Base-by-base conservation (phyloP, 2,797 vertebrate genomes). In the Clarias pachynema region DNA sequence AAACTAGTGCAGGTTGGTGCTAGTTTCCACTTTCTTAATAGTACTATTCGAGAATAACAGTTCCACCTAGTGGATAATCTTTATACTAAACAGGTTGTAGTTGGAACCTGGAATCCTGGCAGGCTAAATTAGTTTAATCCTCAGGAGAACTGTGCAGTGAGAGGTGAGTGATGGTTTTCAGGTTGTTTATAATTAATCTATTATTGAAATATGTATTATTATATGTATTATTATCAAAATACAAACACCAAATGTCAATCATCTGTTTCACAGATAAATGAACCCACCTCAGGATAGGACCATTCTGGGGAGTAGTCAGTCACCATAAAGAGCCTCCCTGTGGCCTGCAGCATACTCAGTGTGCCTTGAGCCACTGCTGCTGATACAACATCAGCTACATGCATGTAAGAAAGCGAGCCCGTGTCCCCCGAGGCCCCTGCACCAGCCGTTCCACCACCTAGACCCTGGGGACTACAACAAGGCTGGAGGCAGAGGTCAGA, bases 271-370 rank as follows among this genome's bases (percentile, higher is more conserved):
- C 22, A 85, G 34, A 59, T 1, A 70, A 74, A 60, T 14, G 66
- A 6, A 66, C 97, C 95, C 90, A 99, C 98, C 98, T 99, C 98
- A 3, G 98, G 98, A 90, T 99, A 99, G 44, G 98, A 99, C 98
- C 98, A 99, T 91, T 99, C 98, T 0, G 98, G 98, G 59, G 98
- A 99, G 92, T 99, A 99, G 94, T 99, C 98, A 0, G 98, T 99
- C 93, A 99, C 98, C 97, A 99, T 97, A 95, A 99, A 99, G 93
- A 99, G 95, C 79, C 98, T 96, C 5, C 98, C 97, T 0, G 96
- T 97, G 91, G 97, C 97, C 94, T 99, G 98, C 72, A 99, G 96
- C 96, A 99, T 94, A 69, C 97, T 97, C 94, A 99, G 94, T 87
- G 97, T 95, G 88, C 97, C 96, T 89, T 97, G 97, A 86, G 97